Evolutionary conservation across 1,140 invertebrate species (phyloP), one percentile per base, ranked within the genome.

Genomic region (Alviniconcha marisindica): DNA sequence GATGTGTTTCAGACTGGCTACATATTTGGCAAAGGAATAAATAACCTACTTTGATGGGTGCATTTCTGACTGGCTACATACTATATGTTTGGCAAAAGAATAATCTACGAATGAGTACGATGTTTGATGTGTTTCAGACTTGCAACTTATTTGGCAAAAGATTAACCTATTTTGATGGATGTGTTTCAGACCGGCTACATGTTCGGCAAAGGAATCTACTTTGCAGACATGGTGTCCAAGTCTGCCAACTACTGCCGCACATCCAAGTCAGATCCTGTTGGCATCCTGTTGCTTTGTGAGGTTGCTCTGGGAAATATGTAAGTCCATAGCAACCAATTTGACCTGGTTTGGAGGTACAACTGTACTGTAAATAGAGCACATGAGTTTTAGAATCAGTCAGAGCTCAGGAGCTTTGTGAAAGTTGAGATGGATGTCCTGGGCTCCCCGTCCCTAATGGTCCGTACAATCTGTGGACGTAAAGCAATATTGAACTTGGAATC

Each of bases 201-300:
- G 99, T 99, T 99, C 93, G 98, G 98, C 79, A 95, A 95, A 89
- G 94, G 94, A 91, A 95, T 96, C 66, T 99, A 99, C 93, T 99
- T 99, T 94, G 98, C 98, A 4, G 98, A 99, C 93, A 99, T 99
- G 97, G 98, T 99, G 0, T 98, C 97, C 0, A 99, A 99, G 93
- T 99, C 98, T 1, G 98, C 98, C 0, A 99, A 99, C 93, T 99
- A 99, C 93, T 99, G 99, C 94, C 96, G 95, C 86, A 96, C 98
- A 2, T 95, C 94, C 74, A 93, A 93, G 1, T 87, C 91, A 63
- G 96, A 96, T 91, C 94, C 95, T 21, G 95, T 95, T 18, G 98
- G 98, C 80, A 92, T 99, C 21, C 90, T 99, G 92, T 87, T 99
- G 86, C 94, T 99, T 0, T 99, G 98, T 92, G 98, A 99, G 92